Base-by-base conservation (phyloP, 2,113 vertebrate genomes). In the Thamnaconus septentrionalis region DNA sequence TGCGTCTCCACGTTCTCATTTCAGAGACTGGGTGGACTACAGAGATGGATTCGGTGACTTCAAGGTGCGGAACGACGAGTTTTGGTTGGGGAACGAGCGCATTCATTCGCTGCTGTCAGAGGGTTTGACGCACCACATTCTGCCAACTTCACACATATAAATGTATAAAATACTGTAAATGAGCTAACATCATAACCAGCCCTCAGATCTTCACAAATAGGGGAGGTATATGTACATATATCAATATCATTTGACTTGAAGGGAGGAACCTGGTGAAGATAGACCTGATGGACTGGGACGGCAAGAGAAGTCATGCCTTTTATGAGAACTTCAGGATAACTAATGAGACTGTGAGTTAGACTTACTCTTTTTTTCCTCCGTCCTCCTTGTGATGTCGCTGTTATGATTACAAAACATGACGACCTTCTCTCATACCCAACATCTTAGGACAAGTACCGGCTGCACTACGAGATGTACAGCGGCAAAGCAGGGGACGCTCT, bases 51-150 rank as follows among this genome's bases (percentile, higher is more conserved):
- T 96, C 91, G 95, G 95, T 45, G 81, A 91, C 81, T 94, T 94
- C 75, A 93, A 94, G 76, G 76, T 81, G 67, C 93, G 89, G 77
- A 94, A 93, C 49, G 95, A 94, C 84, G 95, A 97, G 87, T 94
- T 94, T 64, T 97, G 95, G 95, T 84, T 97, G 77, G 95, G 95
- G 41, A 97, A 97, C 0, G 92, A 97, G 51, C 90, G 92, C 66
- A 94, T 96, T 61, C 58, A 93, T 61, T 77, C 90, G 43, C 85
- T 97, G 18, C 88, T 95, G 0, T n/a, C 83, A 55, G 85, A 84
- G 83, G 93, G 95, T 95, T 75, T 77, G 73, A 31, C 18, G 18
- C 18, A 31, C 18, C 18, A 31, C 18, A 31, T 31, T 31, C 18
- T 31, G 18, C 18, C 18, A 31, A 31, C 2, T 31, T 31, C 18